Base-by-base conservation (phyloP, 1,140 invertebrate genomes). In the Zaprionus tsacasi region DNA sequence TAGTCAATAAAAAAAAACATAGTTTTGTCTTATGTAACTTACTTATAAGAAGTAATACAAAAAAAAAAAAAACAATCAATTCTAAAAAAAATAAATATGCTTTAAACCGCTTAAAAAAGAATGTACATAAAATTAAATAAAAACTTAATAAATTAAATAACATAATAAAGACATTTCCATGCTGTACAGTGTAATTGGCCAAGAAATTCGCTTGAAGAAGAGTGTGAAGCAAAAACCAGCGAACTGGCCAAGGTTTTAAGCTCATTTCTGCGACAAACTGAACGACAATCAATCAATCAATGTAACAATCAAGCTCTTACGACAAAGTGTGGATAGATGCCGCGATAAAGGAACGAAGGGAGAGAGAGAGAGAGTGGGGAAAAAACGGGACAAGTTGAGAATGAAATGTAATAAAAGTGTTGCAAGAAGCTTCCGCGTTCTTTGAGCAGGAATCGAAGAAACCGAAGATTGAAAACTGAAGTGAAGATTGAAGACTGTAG, bases 261-360 rank as follows among this genome's bases (percentile, higher is more conserved):
- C 50, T 71, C 38, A 81, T 70, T 82, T 81, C 52, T 59, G 58
- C 73, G 74, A 79, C 81, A 82, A 82, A 72, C 66, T 57, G 52
- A 69, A 27, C 59, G 59, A 78, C 58, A 87, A 82, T 67, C 82
- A 78, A 79, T 78, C 83, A 83, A 75, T 80, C 83, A 82, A 71
- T 77, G 68, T 72, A 82, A 72, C 82, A 78, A 82, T 77, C 82
- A 88, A 75, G 79, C 67, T 65, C 38, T 66, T 21, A 50, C 36
- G 30, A 15, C 57, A 10, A 15, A 35, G 65, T 35, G 55, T 57
- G 79, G 79, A 73, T 57, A 48, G 79, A 82, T 79, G 75, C 70
- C 43, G 64, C 69, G 69, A 69, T 78, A 78, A 76, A 71, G 78
- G 72, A 36, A 48, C 55, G 38, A 60, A 73, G 58, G 3, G 21